Conservation (phyloP, 2,797 vertebrate genomes). For the Sebastolobus alascanus region DNA sequence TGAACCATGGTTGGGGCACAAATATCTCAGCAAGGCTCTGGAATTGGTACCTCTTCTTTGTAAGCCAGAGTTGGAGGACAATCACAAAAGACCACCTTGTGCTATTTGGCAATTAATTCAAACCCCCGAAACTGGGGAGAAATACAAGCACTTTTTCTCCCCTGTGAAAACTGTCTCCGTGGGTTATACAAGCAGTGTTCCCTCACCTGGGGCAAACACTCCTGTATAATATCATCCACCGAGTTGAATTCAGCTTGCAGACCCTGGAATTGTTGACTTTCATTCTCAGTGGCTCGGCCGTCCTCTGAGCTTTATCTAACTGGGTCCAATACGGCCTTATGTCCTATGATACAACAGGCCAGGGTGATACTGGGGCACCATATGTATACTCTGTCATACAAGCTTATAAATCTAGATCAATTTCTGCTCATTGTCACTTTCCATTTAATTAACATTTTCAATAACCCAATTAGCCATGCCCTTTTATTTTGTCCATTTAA, state of each 20-base stretch:
- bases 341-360: not conserved
- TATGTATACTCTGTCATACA: not conserved
- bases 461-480: not conserved
- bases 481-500: not conserved
- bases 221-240: slow-evolving; percentile 8
- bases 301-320: slow-evolving; percentile 2
- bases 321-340: not conserved
- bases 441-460: not conserved
- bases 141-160: slow-evolving; percentile 17
- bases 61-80: slow-evolving; percentile 11
- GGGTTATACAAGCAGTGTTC: slow-evolving; percentile 24
- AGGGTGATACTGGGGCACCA: not conserved
- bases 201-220: slow-evolving; percentile 13
- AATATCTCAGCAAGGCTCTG: slow-evolving; percentile 14
- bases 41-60: slow-evolving; percentile 21
- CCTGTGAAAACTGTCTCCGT: slow-evolving; percentile 9
- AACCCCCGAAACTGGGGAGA: slow-evolving; percentile 10
- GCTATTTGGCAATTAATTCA: slow-evolving; percentile 17
- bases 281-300: not conserved
- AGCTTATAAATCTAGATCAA: not conserved
- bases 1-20: slow-evolving; percentile 26
- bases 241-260: slow-evolving; percentile 18
- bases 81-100: slow-evolving; percentile 29
- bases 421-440: not conserved
- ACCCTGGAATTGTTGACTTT: slow-evolving; percentile 12